phyloP scores from a whole-genome alignment of 2,888 invertebrate genomes.

The Ophioninae sp. region DNA sequence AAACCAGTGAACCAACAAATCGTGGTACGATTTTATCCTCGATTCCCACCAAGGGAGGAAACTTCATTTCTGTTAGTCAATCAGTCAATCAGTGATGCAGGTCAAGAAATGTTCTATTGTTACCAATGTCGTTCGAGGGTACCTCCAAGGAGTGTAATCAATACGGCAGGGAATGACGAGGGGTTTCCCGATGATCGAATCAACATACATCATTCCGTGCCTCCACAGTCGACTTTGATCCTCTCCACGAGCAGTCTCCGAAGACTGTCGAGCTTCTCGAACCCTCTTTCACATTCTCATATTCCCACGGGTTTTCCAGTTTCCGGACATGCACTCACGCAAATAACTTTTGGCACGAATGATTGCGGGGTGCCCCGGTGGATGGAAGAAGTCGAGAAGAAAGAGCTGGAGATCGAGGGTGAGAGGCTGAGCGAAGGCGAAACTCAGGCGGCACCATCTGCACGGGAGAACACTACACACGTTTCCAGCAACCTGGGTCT shows the following conservation, averaged over 20 bases:
- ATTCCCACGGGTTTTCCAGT: conserved; percentile 19
- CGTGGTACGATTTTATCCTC: background rate
- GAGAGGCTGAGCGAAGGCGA: conserved; percentile 46
- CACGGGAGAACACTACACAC: conserved; percentile 37
- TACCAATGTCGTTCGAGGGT: background rate
- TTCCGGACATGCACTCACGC: background rate
- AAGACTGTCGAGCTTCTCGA: background rate
- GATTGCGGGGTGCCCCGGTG: conserved; percentile 7
- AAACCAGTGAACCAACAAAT: background rate
- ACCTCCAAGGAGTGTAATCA: background rate
- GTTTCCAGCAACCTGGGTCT: conserved; percentile 50
- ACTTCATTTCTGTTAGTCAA: background rate
- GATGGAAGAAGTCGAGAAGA: conserved; percentile 44
- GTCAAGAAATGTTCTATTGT: background rate
- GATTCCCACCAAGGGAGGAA: background rate
- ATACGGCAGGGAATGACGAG: too few species aligned
- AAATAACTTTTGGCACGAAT: conserved; percentile 34
- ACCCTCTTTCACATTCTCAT: background rate
- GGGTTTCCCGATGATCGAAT: background rate
- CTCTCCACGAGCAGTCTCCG: background rate
- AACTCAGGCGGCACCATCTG: conserved; percentile 61
- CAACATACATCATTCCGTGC: background rate
- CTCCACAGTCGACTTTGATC: background rate
- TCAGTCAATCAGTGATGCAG: background rate
- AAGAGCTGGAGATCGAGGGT: conserved; percentile 7